A percentile compares a stretch with the other conserved stretches of the same genome.
phyloP scores from a whole-genome alignment of 2,888 invertebrate genomes.

The Thera obeliscata region DNA sequence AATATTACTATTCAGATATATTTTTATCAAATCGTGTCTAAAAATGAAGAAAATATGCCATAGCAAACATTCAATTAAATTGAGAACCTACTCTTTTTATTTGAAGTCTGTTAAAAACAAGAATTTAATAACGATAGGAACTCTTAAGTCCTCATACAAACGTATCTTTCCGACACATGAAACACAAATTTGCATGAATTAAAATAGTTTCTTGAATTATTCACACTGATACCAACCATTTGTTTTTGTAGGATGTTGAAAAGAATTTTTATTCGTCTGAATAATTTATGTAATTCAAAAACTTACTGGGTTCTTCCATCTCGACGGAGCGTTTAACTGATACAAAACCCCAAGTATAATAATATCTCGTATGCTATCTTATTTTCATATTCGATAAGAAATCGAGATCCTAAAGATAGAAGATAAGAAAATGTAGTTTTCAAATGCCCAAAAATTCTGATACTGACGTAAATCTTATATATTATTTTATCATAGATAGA shows the following conservation, averaged over 20 bases:
- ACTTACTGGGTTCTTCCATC: slow-evolving; percentile 39
- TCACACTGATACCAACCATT: slow-evolving; percentile 23
- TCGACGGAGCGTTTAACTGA: slow-evolving; percentile 25
- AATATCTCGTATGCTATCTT: slow-evolving; percentile 26
- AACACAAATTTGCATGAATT: slow-evolving; percentile 11
- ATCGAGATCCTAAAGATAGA: slow-evolving; percentile 39
- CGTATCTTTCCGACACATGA: background rate
- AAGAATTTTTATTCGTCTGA: background rate
- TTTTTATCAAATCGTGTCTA: too few species aligned
- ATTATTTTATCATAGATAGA: too few species aligned
- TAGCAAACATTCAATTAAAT: too few species aligned
- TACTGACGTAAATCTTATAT: too few species aligned
- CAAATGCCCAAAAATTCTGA: too few species aligned
- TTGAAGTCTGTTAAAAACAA: too few species aligned
- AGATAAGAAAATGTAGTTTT: background rate
- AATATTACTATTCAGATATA: too few species aligned
- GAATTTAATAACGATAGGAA: too few species aligned
- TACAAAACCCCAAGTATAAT: slow-evolving; percentile 33
- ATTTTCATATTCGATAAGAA: slow-evolving; percentile 36
- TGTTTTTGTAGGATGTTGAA: background rate
- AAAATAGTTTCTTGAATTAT: slow-evolving; percentile 17
- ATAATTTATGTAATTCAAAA: slow-evolving; percentile 6
- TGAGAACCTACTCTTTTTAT: too few species aligned
- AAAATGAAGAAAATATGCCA: too few species aligned
- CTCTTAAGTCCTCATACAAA: too few species aligned